Base-by-base conservation (phyloP, 30 jellyfish, hydroid and myxozoan species). In the Mastigias papua region DNA sequence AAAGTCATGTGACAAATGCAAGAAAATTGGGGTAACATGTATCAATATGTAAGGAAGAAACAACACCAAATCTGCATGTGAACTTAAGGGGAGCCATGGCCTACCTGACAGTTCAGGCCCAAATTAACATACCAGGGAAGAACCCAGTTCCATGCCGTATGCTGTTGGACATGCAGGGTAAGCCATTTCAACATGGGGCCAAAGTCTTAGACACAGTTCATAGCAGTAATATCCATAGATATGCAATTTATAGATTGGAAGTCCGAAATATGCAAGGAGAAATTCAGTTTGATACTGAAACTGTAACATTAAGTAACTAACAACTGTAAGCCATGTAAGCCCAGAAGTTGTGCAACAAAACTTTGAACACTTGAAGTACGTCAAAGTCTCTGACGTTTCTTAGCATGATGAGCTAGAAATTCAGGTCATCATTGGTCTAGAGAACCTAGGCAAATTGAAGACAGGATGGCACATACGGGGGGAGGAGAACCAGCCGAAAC, bases 71-170 rank as follows among this genome's bases (percentile, higher is more conserved):
- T 30, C 48, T 66, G 31, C 77, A 48, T 64, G 83, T 34, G 3
- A 69, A 85, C 34, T 48, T 3, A 63, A 69, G 66, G 73, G 84
- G 73, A 69, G 91, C 91, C 54, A 81, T 68, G 35, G 91, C 91
- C 29, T 81, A 21, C 72, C 91, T 64, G 30, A 81, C 84, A 49
- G 91, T 81, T 16, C 85, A 66, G 23, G 85, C 84, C 19, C 65
- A 54, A 85, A 69, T 69, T 5, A 64, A 54, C 83, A 67, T 66
- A 11, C 85, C 85, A 21, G 91, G 91, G 26, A 63, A 81, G 10
- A 35, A 34, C 17, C 23, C 84, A 37, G 84, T 69, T 21, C 83
- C 85, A 81, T 81, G 91, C 76, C 61, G 91, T 15, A 81, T 69
- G 76, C 75, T 81, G 33, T 49, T 34, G 19, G 91, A 81, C 42